phyloP scores from a whole-genome alignment of 1,140 invertebrate species.

The Brachystomella parvula region DNA sequence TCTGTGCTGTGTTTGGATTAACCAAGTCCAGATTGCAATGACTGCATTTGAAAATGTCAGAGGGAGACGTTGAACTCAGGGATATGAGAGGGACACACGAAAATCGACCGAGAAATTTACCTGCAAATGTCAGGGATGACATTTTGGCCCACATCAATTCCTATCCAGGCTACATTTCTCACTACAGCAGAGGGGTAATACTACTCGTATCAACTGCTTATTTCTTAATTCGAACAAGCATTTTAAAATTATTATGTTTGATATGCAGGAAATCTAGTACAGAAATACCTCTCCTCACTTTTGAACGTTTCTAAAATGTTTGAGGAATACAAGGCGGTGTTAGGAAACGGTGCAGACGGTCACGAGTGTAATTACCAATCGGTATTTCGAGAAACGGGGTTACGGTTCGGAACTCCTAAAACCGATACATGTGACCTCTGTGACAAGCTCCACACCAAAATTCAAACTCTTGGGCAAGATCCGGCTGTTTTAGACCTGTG shows the following conservation, averaged over 20 bases:
- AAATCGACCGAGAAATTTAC: neutral
- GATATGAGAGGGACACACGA: neutral
- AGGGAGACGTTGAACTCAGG: too few relatives aligned
- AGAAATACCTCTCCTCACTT: neutral
- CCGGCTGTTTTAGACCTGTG: neutral
- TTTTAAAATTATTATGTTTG: too few relatives aligned
- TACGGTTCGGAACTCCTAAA: neutral
- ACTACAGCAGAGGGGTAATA: neutral
- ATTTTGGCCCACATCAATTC: neutral
- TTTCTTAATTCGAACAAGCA: too few relatives aligned
- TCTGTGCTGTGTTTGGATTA: too few relatives aligned
- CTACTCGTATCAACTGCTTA: too few relatives aligned
- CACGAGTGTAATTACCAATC: neutral
- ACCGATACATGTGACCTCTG: conserved; percentile 1
- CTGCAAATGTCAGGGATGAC: neutral
- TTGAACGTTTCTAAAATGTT: neutral
- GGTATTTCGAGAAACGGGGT: neutral
- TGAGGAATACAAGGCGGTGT: neutral
- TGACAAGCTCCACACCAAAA: neutral
- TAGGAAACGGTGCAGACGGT: neutral
- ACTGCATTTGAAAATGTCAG: too few relatives aligned
- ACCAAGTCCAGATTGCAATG: too few relatives aligned
- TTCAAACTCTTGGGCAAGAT: neutral
- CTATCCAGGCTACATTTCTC: neutral
- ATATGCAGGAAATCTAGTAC: neutral